These are phyloP conservation scores for Amblyteles armatorius DNA, from an alignment of 2,888 invertebrate species.

Conservation along the genomic window DNA sequence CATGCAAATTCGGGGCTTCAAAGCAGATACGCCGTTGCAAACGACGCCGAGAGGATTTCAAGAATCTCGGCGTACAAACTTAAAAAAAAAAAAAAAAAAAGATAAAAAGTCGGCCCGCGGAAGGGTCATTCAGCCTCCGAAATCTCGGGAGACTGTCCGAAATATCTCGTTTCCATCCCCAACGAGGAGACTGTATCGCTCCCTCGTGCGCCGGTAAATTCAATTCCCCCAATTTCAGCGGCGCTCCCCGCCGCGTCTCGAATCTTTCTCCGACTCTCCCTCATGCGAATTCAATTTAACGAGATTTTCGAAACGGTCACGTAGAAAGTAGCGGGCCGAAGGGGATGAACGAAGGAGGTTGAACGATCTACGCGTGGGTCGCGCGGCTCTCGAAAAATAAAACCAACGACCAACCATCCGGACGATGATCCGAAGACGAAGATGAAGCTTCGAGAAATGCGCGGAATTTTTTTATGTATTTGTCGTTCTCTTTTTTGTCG, in stretches of 20 bases:
- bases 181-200: constrained; percentile 3
- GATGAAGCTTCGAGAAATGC: not conserved
- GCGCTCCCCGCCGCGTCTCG: not conserved
- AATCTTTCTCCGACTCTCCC: constrained; percentile 11
- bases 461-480: not conserved
- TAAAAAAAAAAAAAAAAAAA: constrained; percentile 3
- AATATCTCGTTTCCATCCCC: constrained; percentile 16
- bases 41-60: not conserved
- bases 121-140: not conserved
- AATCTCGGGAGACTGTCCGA: constrained; percentile 25
- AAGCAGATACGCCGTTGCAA: not conserved
- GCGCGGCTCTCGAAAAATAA: not conserved
- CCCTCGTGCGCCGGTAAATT: constrained; percentile 33
- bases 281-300: constrained; percentile 25
- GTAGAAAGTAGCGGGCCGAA: not conserved
- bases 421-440: not conserved
- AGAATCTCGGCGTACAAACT: not conserved
- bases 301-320: constrained; percentile 27
- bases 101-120: not conserved
- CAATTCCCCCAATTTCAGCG: constrained; percentile 38
- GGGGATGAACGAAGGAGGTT: not conserved
- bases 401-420: constrained; percentile 4
- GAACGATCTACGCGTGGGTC: constrained; percentile 4
- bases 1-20: constrained; percentile 24
- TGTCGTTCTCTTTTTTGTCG: too few relatives aligned